These are phyloP conservation scores for Gymnoscopelus microlampas DNA, from an alignment of 2,797 vertebrate species.

Conservation along the genomic window DNA sequence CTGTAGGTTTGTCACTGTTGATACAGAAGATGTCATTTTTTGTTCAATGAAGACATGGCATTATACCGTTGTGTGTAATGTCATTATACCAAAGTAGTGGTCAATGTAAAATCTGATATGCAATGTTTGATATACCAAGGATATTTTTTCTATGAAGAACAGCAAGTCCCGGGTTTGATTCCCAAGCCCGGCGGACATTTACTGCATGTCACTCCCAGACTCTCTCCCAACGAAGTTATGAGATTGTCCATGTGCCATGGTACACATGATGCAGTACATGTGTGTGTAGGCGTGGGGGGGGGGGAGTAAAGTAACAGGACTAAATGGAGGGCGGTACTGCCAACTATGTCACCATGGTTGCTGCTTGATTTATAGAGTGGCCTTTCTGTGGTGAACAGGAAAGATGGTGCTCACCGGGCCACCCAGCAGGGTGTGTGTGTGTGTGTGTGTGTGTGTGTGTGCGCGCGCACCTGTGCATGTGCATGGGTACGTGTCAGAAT, in stretches of 20 bases:
- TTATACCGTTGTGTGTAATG: too few species aligned
- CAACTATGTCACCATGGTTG: slow-evolving; percentile 49
- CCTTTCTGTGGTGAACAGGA: slow-evolving; percentile 58
- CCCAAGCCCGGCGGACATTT: too few species aligned
- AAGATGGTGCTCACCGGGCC: slow-evolving; percentile 33
- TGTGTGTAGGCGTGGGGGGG: not conserved
- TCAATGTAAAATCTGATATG: too few species aligned
- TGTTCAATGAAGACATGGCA: too few species aligned
- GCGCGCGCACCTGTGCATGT: not conserved
- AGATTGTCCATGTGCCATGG: not conserved
- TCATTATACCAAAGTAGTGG: too few species aligned
- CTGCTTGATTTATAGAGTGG: slow-evolving; percentile 63
- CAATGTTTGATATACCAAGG: too few species aligned
- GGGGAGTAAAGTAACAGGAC: not conserved
- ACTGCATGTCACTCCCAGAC: too few species aligned
- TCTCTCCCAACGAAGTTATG: not conserved
- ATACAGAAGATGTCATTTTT: too few species aligned
- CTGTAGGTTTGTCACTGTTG: too few species aligned
- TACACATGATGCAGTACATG: not conserved
- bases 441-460: not conserved
- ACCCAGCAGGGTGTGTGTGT: slow-evolving; percentile 49
- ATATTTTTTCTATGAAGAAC: too few species aligned
- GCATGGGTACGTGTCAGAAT: not conserved
- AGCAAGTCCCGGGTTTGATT: too few species aligned
- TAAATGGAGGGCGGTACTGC: not conserved